Base-by-base conservation (phyloP, 1,140 invertebrate species). In the Brachionus asplanchnoidis region DNA sequence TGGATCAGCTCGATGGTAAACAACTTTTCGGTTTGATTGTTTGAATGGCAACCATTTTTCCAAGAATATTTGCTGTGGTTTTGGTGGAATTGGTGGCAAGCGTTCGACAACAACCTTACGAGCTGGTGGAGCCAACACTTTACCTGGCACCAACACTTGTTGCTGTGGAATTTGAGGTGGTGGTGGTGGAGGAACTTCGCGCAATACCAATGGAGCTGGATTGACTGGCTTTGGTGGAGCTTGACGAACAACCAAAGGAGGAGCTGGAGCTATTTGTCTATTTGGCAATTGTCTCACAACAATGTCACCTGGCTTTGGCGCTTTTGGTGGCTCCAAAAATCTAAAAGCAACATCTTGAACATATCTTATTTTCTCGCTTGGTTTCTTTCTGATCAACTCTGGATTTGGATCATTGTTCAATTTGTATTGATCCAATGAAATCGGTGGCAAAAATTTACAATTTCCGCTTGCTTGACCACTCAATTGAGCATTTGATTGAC, bases 401-500 rank as follows among this genome's bases (percentile, higher is more conserved):
- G 79, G 79, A 68, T 82, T 82, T 44, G 79, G 65, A 68, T 82
- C 79, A 68, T 82, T 82, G 79, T 65, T 65, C 36, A 82, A 82
- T 68, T 82, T 60, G 53, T 82, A 82, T 28, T 77, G 40, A 50
- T 77, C 73, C 42, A 77, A 50, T 77, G 40, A 46, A 12, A 77
- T 50, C 26, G 73, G 73, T 77, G 73, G 73, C 20, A 77, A 26
- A 50, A 77, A 77, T 50, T 44, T 77, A 77, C 73, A 77, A 77
- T 77, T 77, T 50, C 23, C 73, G 50, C 23, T 77, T 46, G 70
- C 36, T 68, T 68, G 65, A 28, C 20, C 65, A 28, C 26, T 23
- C 12, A 14, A 6, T 11, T 36, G 14, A 7, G 32, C 32, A 36
- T 36, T 36, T 14, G 46, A 53, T 53, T 53, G 46, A 53, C 17